Conservation (phyloP, 2,113 vertebrate species). For the Prolemur simus region DNA sequence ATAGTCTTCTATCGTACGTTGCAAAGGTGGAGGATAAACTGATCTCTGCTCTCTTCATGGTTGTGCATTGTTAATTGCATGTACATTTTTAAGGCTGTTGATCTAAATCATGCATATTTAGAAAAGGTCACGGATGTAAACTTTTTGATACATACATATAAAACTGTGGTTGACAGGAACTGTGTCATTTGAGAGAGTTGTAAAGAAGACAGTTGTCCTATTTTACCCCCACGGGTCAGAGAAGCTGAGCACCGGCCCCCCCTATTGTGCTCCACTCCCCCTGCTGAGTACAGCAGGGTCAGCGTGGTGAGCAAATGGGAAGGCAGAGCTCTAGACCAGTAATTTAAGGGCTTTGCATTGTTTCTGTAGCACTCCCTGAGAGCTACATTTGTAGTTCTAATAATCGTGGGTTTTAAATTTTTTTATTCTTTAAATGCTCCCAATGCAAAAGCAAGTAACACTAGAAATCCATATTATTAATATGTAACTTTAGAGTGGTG, state of each 20-base stretch:
- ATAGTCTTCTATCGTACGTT: neutral
- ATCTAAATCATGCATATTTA: neutral
- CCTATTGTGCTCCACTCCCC: accelerated
- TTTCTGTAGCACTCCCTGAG: neutral
- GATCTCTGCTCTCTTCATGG: neutral
- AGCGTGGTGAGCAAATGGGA: neutral
- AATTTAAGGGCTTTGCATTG: neutral
- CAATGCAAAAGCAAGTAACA: neutral
- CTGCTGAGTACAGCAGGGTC: neutral
- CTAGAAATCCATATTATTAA: neutral
- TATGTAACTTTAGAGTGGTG: neutral
- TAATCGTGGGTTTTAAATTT: neutral
- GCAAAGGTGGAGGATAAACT: neutral
- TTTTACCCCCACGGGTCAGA: neutral
- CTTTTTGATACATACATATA: neutral
- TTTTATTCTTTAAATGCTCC: neutral
- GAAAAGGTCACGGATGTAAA: neutral
- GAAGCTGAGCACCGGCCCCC: neutral
- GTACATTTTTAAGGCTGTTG: neutral
- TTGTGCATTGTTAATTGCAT: neutral
- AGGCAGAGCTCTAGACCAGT: neutral
- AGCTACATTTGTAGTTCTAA: neutral
- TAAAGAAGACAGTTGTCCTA: neutral
- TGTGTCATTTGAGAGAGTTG: neutral
- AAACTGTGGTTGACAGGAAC: neutral